Conservation (phyloP, 2,888 invertebrate genomes). For the Esperia sulphurella region DNA sequence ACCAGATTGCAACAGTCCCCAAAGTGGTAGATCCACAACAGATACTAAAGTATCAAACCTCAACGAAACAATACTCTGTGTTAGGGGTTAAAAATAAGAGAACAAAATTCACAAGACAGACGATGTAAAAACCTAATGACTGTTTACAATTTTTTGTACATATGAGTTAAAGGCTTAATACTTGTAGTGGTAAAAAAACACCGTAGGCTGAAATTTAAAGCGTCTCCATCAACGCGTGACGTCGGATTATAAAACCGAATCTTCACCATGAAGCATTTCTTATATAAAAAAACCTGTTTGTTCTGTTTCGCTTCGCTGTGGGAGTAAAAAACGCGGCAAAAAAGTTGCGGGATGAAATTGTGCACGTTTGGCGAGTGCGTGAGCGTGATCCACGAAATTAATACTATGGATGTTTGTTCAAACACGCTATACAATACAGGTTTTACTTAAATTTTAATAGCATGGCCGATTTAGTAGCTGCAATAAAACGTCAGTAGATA, state of each 20-base stretch:
- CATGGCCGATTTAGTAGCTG: neutral
- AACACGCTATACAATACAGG: neutral
- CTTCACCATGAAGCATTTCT: conserved; percentile 37
- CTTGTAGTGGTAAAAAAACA: conserved; percentile 17
- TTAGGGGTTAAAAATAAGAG: no score
- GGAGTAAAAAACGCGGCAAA: conserved; percentile 35
- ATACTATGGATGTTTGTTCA: neutral
- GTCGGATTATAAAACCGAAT: conserved; percentile 32
- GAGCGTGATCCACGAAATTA: conserved; percentile 22
- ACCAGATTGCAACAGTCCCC: no score
- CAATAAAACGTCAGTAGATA: neutral
- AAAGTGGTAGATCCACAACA: no score
- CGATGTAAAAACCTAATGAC: neutral
- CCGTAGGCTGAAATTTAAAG: conserved; percentile 40
- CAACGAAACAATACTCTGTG: no score
- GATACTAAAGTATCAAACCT: no score
- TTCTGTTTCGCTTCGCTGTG: conserved; percentile 45
- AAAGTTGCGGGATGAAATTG: conserved; percentile 31
- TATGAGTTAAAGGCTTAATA: neutral
- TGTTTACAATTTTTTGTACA: neutral
- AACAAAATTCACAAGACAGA: no score
- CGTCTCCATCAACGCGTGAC: conserved; percentile 32
- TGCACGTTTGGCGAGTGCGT: conserved; percentile 23
- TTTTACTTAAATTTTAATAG: neutral
- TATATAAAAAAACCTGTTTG: conserved; percentile 53